Evolutionary conservation across 1,140 invertebrate species (phyloP).

Genomic region (Diploscapter pachys): DNA sequence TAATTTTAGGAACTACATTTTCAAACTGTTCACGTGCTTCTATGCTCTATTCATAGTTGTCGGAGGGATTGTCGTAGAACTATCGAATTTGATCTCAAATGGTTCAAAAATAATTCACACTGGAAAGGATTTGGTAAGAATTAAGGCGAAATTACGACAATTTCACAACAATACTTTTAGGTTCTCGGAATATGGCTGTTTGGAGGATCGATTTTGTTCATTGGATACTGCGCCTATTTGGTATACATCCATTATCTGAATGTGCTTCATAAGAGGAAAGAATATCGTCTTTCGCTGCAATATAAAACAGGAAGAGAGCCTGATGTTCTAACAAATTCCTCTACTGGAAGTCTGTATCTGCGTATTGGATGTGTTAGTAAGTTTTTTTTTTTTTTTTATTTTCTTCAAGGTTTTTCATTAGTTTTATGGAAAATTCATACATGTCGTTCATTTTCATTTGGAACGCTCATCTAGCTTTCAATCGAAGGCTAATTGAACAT

Average conservation of each 20-base stretch:
- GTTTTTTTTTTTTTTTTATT: neutral
- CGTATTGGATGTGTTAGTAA: constrained; percentile 30
- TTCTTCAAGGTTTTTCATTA: no score
- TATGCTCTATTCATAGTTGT: constrained; percentile 38
- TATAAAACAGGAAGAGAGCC: no score
- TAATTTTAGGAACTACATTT: constrained; percentile 26
- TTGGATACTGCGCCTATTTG: constrained; percentile 21
- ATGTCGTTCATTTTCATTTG: no score
- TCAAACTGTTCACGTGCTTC: constrained; percentile 33
- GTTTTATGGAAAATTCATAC: no score
- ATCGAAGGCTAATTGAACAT: no score
- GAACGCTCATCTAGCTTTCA: no score
- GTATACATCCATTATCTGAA: neutral
- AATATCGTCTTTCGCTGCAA: no score
- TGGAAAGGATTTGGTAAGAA: no score
- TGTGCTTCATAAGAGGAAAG: no score
- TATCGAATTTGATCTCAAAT: constrained; percentile 33
- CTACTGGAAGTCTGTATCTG: constrained; percentile 33
- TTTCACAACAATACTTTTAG: constrained; percentile 1
- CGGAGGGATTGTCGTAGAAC: constrained; percentile 31
- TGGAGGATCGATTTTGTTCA: constrained; percentile 25
- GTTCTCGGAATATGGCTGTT: constrained; percentile 29
- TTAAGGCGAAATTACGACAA: no score
- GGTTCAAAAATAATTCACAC: neutral
- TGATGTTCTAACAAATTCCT: constrained; percentile 27